phyloP scores from a whole-genome alignment of 2,797 vertebrate species.

The Karalla daura region DNA sequence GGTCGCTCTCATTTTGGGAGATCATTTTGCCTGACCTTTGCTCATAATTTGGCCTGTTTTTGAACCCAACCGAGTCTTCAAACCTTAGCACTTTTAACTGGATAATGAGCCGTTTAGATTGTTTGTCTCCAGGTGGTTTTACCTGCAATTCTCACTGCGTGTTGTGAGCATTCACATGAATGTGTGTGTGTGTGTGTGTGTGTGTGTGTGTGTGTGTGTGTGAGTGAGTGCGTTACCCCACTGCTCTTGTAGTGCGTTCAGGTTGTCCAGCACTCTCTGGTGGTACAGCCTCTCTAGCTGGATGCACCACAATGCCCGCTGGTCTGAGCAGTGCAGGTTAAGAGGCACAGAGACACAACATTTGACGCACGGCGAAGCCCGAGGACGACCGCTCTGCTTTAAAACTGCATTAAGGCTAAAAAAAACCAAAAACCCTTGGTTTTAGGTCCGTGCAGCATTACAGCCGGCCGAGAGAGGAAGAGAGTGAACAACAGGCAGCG shows the following conservation, averaged over 20 bases:
- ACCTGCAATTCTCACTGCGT: too few relatives aligned
- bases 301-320: constrained; percentile 92
- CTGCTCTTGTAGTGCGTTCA: constrained; percentile 90
- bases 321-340: constrained; percentile 84
- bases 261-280: constrained; percentile 92
- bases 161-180: background rate
- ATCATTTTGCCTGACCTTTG: too few relatives aligned
- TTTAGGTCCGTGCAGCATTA: background rate
- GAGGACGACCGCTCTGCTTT: too few relatives aligned
- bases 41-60: too few relatives aligned
- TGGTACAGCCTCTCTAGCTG: constrained; percentile 94
- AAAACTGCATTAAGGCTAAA: background rate
- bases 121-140: too few relatives aligned
- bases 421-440: background rate
- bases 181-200: background rate
- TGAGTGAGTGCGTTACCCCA: constrained; percentile 85
- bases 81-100: too few relatives aligned
- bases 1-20: too few relatives aligned
- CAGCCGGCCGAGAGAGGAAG: background rate
- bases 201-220: constrained; percentile 9
- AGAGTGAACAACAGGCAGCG: background rate
- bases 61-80: too few relatives aligned
- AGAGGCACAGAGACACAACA: constrained; percentile 50
- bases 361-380: too few relatives aligned
- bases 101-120: too few relatives aligned